These are phyloP conservation scores for Amyelois transitella DNA, from an alignment of 1,140 invertebrate genomes.

Conservation along the genomic window DNA sequence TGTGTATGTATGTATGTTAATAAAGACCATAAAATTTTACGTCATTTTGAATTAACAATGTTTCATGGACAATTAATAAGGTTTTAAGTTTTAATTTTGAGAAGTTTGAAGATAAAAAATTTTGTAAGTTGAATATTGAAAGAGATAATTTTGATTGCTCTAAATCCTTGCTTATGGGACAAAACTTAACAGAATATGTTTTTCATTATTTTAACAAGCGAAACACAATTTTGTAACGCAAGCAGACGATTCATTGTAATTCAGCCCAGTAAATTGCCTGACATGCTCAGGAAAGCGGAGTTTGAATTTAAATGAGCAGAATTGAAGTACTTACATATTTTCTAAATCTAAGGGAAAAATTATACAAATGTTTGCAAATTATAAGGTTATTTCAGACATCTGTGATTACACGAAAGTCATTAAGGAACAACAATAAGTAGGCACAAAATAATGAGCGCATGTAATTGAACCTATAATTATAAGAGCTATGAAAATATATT, in stretches of 20 bases:
- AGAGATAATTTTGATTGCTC: too few relatives aligned
- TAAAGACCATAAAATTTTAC: too few relatives aligned
- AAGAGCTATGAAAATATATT: too few relatives aligned
- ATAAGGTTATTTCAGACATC: background rate
- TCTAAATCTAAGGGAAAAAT: background rate
- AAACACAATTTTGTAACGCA: background rate
- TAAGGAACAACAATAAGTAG: background rate
- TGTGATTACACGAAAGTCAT: background rate
- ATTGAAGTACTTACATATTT: background rate
- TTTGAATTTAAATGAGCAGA: conserved; percentile 12
- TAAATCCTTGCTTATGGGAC: background rate
- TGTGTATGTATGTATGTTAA: too few relatives aligned
- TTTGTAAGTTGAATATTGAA: too few relatives aligned
- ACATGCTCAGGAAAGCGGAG: conserved; percentile 6
- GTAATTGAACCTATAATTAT: too few relatives aligned
- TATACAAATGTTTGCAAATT: background rate
- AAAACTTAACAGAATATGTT: background rate
- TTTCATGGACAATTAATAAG: too few relatives aligned
- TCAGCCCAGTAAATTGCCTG: conserved; percentile 10
- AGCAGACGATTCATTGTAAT: background rate
- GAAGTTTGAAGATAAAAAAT: too few relatives aligned
- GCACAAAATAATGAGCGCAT: background rate
- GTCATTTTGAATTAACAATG: too few relatives aligned
- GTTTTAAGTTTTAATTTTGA: too few relatives aligned
- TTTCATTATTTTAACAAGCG: background rate